Base-by-base conservation (phyloP, 1,140 invertebrate genomes). In the Physella acuta region DNA sequence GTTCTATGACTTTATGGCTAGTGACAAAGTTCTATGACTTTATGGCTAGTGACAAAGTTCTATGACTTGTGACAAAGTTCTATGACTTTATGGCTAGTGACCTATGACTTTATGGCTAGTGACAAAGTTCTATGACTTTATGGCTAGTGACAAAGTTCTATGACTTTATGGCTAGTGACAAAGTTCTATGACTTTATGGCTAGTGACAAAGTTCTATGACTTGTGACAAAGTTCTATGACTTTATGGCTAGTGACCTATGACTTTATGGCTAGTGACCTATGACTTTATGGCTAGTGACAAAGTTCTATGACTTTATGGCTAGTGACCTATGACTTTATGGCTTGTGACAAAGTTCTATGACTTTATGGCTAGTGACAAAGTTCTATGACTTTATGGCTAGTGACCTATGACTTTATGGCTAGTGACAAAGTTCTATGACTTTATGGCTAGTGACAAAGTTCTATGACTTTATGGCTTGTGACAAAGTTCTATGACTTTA, bases 121-220 rank as follows among this genome's bases (percentile, higher is more conserved):
- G n/a, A n/a, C n/a, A n/a, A n/a, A n/a, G n/a, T n/a, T n/a, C n/a
- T n/a, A n/a, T n/a, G n/a, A n/a, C n/a, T 44, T 44, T 44, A 44
- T 44, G 39, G 20, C 8, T 44, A 44, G 20, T 20, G 20, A 44
- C 20, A n/a, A n/a, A n/a, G n/a, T n/a, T n/a, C 39, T 44, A 44
- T 11, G 20, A 44, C 20, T 44, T 26, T n/a, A 2, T 31, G 16
- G 20, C 88, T 89, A n/a, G n/a, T n/a, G n/a, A n/a, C n/a, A n/a
- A n/a, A n/a, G n/a, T n/a, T n/a, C n/a, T n/a, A n/a, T n/a, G n/a
- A n/a, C n/a, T n/a, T n/a, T n/a, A n/a, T n/a, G n/a, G n/a, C n/a
- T n/a, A n/a, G n/a, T n/a, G n/a, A n/a, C n/a, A n/a, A n/a, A n/a
- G n/a, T n/a, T n/a, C n/a, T n/a, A n/a, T n/a, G n/a, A n/a, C n/a